Base-by-base conservation (phyloP, 37 sponge, comb jelly and placozoan species). In the Ephydatia muelleri region DNA sequence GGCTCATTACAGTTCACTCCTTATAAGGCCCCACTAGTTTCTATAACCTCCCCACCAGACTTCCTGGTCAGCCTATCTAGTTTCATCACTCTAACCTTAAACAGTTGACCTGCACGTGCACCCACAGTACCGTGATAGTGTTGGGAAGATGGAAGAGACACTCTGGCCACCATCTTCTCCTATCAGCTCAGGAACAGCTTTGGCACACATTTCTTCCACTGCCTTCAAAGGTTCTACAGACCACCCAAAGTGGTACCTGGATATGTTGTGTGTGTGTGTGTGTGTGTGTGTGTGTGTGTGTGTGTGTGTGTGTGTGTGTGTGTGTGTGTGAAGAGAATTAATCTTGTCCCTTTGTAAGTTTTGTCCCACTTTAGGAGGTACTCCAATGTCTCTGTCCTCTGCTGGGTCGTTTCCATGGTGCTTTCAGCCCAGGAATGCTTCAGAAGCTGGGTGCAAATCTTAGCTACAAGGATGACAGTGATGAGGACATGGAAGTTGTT, bases 221-320 rank as follows among this genome's bases (percentile, higher is more conserved):
- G 35, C 68, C 0, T 33, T 80, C 36, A 93, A 81, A 2, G 90
- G 80, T 14, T 93, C 90, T 14, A 8, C 27, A 21, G 90, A 86
- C 93, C 90, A 89, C 65, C 78, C 83, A 26, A 93, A 75, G 80
- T 85, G 68, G 47, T 86, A 89, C 57, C 34, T 32, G 6, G 28
- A 48, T 49, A 5, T 3, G 3, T 5, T 14, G 66, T 65, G 66
- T 65, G 66, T 65, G 66, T 65, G 66, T 65, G 66, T 65, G 66
- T 65, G 66, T 65, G 66, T 65, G 66, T 65, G 66, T 65, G 66
- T 65, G 66, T 65, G 66, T 65, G 66, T 65, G 66, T 65, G 66
- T 65, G 66, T 65, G 66, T 65, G 66, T 65, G 66, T 65, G 66
- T 65, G 66, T 65, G 66, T 65, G 66, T 65, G 66, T 65, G 39